Conservation (phyloP, 1,140 invertebrate species). For the Parasteatoda tepidariorum region DNA sequence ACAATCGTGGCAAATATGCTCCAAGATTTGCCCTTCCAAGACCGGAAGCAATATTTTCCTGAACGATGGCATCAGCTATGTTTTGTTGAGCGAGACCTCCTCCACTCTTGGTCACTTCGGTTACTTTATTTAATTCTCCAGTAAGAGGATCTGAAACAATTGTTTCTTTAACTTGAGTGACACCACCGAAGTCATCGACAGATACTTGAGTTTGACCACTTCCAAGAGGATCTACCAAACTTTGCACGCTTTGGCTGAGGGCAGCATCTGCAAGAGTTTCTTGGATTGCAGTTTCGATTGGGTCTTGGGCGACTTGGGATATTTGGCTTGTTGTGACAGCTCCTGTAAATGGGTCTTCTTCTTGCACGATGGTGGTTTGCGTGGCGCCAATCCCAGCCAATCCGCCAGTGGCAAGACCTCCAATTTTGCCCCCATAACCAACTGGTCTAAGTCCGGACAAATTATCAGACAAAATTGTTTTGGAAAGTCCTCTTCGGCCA, state of each 20-base stretch:
- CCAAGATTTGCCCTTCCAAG: background rate
- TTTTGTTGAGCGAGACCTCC: conserved; percentile 1
- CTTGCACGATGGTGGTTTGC: background rate
- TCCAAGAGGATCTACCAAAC: conserved; percentile 13
- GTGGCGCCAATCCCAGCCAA: background rate
- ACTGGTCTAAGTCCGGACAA: conserved; percentile 29
- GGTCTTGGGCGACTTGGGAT: conserved; percentile 20
- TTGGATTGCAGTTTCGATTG: conserved; percentile 14
- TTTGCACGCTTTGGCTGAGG: background rate
- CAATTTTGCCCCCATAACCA: background rate
- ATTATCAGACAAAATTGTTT: conserved; percentile 1
- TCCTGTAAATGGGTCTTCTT: conserved; percentile 18
- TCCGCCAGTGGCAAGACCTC: conserved; percentile 1
- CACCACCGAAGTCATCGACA: background rate
- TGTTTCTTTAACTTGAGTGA: conserved; percentile 30
- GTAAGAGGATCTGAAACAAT: conserved; percentile 4
- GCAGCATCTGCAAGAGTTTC: background rate
- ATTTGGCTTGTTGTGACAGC: background rate
- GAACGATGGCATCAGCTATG: conserved; percentile 24
- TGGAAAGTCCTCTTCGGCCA: background rate
- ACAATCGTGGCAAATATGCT: conserved; percentile 16
- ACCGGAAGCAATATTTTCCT: conserved; percentile 23
- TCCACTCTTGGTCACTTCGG: conserved; percentile 10
- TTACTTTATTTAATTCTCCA: conserved; percentile 24
- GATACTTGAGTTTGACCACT: background rate